Percentiles rank a stretch among this genome's conserved stretches.
Evolutionary conservation across 2,888 invertebrate species (phyloP).

Genomic region (Bombylius major): DNA sequence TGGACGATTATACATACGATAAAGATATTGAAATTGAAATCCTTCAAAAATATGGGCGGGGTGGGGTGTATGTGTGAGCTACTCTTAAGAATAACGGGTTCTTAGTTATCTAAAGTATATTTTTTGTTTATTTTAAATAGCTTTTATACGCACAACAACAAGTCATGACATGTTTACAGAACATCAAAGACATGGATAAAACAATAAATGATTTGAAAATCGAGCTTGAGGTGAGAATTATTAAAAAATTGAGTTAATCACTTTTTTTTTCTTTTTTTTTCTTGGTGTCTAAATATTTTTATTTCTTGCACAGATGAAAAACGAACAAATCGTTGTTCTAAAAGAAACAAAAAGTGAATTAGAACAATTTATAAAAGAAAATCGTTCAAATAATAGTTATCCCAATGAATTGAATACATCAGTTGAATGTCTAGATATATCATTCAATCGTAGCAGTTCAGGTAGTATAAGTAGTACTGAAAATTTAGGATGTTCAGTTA

Average conservation of each 20-base stretch:
- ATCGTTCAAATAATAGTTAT: slow-evolving; percentile 18
- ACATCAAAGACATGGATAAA: slow-evolving; percentile 22
- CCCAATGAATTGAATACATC: slow-evolving; percentile 23
- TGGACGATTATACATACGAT: too few relatives aligned
- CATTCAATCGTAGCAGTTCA: slow-evolving; percentile 17
- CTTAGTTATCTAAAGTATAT: too few relatives aligned
- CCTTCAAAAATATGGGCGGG: too few relatives aligned
- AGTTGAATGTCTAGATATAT: slow-evolving; percentile 24
- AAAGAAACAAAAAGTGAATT: slow-evolving; percentile 25
- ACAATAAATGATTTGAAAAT: slow-evolving; percentile 17
- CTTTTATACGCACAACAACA: slow-evolving; percentile 19
- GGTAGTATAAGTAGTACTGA: slow-evolving; percentile 25
- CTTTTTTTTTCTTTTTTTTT: not conserved
- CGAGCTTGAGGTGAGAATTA: slow-evolving; percentile 17
- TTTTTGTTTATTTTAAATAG: slow-evolving; percentile 12
- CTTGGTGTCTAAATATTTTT: not conserved
- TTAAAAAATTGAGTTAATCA: not conserved
- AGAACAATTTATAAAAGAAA: slow-evolving; percentile 26
- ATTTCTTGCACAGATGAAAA: slow-evolving; percentile 16
- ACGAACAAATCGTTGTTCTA: slow-evolving; percentile 19
- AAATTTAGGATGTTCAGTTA: slow-evolving; percentile 28
- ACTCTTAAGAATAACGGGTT: too few relatives aligned
- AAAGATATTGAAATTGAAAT: too few relatives aligned
- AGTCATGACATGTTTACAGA: slow-evolving; percentile 19
- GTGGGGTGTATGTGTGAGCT: too few relatives aligned